Conservation (phyloP, 2,797 vertebrate genomes). For the Pyrocephalus nanus region DNA sequence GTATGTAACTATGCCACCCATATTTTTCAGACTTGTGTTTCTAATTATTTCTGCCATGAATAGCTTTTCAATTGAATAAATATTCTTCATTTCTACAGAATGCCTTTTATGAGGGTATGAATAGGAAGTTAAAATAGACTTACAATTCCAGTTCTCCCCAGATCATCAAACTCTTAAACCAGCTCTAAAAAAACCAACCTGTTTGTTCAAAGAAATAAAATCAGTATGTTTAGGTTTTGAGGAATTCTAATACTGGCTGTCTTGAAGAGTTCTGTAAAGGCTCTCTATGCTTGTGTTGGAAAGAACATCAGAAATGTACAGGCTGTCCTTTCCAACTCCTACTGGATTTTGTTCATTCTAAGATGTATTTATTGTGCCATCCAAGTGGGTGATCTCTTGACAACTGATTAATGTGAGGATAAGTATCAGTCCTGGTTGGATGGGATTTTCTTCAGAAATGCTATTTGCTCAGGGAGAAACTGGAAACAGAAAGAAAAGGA, state of each 20-base stretch:
- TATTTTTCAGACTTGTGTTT: background rate
- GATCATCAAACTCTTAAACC: background rate
- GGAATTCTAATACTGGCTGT: background rate
- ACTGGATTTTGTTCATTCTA: slow-evolving; percentile 32
- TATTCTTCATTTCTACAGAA: background rate
- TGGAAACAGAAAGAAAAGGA: background rate
- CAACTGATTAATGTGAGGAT: slow-evolving; percentile 25
- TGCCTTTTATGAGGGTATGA: background rate
- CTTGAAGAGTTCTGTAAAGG: background rate
- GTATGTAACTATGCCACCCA: background rate
- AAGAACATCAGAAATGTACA: slow-evolving; percentile 44
- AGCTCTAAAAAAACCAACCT: background rate
- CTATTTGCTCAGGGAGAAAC: background rate
- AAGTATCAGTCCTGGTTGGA: background rate
- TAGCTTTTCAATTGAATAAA: background rate
- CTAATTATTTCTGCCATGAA: background rate
- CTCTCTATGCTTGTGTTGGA: background rate
- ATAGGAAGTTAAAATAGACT: background rate
- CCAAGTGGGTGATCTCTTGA: slow-evolving; percentile 29
- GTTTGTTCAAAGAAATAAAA: background rate
- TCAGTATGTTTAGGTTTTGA: background rate
- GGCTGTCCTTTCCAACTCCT: slow-evolving; percentile 42
- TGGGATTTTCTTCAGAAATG: slow-evolving; percentile 6
- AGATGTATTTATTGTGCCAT: slow-evolving; percentile 26
- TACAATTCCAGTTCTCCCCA: background rate